A percentile compares a stretch with the other conserved stretches of the same genome.
These are phyloP conservation scores for Gephyroberyx darwinii DNA, from an alignment of 2,797 vertebrate genomes.

Conservation along the genomic window DNA sequence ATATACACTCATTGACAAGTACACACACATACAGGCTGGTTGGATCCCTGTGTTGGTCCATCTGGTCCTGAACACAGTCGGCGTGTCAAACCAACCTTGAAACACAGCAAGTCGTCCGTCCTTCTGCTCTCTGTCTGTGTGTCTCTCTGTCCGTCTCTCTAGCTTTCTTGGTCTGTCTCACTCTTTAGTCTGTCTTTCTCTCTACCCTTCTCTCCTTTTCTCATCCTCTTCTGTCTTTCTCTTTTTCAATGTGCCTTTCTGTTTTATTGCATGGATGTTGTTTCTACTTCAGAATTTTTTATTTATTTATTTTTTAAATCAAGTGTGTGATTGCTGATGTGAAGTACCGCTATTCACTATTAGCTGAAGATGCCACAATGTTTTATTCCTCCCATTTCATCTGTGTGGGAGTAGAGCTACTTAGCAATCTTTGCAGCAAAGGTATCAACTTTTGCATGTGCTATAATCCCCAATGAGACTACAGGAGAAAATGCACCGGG, in stretches of 20 bases:
- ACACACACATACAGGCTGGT: slow-evolving; percentile 9
- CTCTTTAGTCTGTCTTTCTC: background rate
- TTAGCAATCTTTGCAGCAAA: too few relatives aligned
- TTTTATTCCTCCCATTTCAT: too few relatives aligned
- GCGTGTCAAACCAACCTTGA: slow-evolving; percentile 44
- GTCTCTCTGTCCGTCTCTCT: background rate
- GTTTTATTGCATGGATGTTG: too few relatives aligned
- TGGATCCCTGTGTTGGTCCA: slow-evolving; percentile 14
- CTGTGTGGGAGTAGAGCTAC: too few relatives aligned
- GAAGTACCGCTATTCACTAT: too few relatives aligned
- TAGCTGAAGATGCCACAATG: too few relatives aligned
- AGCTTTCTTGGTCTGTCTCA: background rate
- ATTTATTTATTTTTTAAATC: too few relatives aligned
- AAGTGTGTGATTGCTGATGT: too few relatives aligned
- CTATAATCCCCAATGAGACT: too few relatives aligned
- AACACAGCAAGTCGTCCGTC: slow-evolving; percentile 3
- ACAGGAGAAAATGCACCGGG: too few relatives aligned
- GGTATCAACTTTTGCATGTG: too few relatives aligned
- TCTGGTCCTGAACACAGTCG: slow-evolving; percentile 33
- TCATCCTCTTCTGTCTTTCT: background rate
- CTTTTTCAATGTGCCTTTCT: background rate
- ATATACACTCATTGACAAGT: background rate
- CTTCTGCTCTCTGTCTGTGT: slow-evolving; percentile 24
- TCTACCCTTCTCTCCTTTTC: background rate
- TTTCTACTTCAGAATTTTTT: too few relatives aligned